Conservation (phyloP, 2,113 vertebrate genomes). For the Platichthys stellatus region DNA sequence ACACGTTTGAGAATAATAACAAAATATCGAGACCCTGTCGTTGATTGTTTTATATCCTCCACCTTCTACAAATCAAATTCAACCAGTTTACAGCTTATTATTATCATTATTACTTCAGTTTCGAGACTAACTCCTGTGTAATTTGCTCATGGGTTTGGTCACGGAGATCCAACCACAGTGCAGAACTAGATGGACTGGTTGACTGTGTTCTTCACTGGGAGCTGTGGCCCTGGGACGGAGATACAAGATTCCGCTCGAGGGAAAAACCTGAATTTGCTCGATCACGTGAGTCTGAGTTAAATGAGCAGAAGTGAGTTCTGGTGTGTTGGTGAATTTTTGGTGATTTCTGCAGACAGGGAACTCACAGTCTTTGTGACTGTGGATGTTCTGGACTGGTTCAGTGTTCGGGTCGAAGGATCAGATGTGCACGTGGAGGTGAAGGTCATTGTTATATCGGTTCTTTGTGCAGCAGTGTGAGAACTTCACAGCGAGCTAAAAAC, state of each 20-base stretch:
- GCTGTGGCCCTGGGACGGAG: not conserved
- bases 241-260: not conserved
- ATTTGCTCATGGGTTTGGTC: not conserved
- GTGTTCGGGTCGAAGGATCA: not conserved
- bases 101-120: too few species aligned
- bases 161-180: too few species aligned
- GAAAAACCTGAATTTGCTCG: not conserved
- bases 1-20: too few species aligned
- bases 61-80: too few species aligned
- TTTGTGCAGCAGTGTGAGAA: slow-evolving; percentile 32
- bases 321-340: not conserved
- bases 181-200: slow-evolving; percentile 29
- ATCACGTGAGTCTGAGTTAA: not conserved
- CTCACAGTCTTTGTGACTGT: not conserved
- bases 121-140: too few species aligned
- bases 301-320: not conserved
- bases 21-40: too few species aligned
- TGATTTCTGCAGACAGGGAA: not conserved
- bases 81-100: too few species aligned
- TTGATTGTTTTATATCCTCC: too few species aligned
- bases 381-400: not conserved
- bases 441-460: not conserved
- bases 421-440: not conserved
- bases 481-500: not conserved
- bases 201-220: slow-evolving; percentile 4